Evolutionary conservation across 1,140 invertebrate genomes (phyloP).

Genomic region (silkworm (Bombyx mori)): DNA sequence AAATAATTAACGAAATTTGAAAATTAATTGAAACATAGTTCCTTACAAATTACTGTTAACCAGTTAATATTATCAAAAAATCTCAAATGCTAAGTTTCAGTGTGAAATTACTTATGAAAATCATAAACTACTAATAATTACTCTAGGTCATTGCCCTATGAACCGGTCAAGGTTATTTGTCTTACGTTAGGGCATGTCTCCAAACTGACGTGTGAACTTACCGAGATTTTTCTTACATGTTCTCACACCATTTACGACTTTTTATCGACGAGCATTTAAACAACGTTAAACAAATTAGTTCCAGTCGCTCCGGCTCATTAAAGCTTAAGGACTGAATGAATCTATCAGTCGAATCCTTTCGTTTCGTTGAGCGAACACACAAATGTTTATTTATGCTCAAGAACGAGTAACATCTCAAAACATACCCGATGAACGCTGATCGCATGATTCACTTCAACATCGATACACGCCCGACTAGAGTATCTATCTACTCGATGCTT

Average conservation of each 20-base stretch:
- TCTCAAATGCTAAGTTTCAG: too few species aligned
- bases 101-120: not conserved
- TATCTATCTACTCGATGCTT: conserved; percentile 14
- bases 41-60: too few species aligned
- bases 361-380: conserved; percentile 11
- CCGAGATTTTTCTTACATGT: conserved; percentile 12
- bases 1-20: too few species aligned
- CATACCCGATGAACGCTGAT: conserved; percentile 16
- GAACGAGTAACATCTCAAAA: conserved; percentile 20
- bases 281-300: conserved; percentile 14
- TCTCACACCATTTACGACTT: conserved; percentile 16
- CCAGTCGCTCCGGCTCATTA: conserved; percentile 18
- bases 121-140: conserved; percentile 7
- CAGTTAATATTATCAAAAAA: too few species aligned
- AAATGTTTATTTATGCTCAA: conserved; percentile 30
- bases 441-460: conserved; percentile 28
- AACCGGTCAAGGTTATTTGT: conserved; percentile 46
- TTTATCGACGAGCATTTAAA: conserved; percentile 15
- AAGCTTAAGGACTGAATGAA: conserved; percentile 18
- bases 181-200: conserved; percentile 21
- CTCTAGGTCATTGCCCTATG: conserved; percentile 42
- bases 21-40: too few species aligned
- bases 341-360: conserved; percentile 16
- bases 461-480: conserved; percentile 5
- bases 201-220: conserved; percentile 19